phyloP scores from a whole-genome alignment of 2,888 invertebrate genomes.

The Drosophila phalerata region DNA sequence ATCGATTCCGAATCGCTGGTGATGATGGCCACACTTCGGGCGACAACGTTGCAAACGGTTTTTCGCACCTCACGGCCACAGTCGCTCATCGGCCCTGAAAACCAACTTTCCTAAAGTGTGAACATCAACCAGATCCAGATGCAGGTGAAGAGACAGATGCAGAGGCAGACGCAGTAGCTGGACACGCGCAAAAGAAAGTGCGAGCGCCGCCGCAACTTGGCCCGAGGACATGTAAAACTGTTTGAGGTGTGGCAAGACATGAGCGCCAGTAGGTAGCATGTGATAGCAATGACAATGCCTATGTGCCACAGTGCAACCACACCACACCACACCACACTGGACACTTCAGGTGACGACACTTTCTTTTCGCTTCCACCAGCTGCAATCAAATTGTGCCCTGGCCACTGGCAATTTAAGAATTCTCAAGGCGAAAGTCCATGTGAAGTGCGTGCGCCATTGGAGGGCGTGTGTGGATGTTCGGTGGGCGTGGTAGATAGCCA shows the following conservation, averaged over 20 bases:
- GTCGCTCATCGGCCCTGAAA: slow-evolving; percentile 57
- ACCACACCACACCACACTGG: slow-evolving; percentile 4
- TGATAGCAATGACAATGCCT: slow-evolving; percentile 61
- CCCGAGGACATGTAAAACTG: slow-evolving; percentile 69
- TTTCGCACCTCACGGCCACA: slow-evolving; percentile 71
- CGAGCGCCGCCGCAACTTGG: slow-evolving; percentile 53
- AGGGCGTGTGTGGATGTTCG: slow-evolving; percentile 42
- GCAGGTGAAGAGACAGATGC: neutral
- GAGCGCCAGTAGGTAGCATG: slow-evolving; percentile 51
- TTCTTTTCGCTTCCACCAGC: slow-evolving; percentile 62
- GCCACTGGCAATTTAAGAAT: slow-evolving; percentile 72
- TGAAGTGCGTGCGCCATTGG: slow-evolving; percentile 48
- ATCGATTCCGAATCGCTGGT: slow-evolving; percentile 27
- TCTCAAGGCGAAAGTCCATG: slow-evolving; percentile 78
- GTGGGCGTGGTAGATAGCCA: slow-evolving; percentile 65
- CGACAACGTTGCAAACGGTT: slow-evolving; percentile 72
- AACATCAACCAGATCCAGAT: slow-evolving; percentile 60
- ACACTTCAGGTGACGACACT: slow-evolving; percentile 67
- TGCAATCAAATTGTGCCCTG: slow-evolving; percentile 23
- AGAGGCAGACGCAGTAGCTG: slow-evolving; percentile 32
- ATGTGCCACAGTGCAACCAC: slow-evolving; percentile 26
- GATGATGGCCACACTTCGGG: slow-evolving; percentile 77
- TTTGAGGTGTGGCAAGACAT: slow-evolving; percentile 66
- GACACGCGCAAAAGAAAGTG: slow-evolving; percentile 81
- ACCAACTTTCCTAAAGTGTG: slow-evolving; percentile 81